Base-by-base conservation (phyloP, 2,888 invertebrate species). In the Cantharis nigra region DNA sequence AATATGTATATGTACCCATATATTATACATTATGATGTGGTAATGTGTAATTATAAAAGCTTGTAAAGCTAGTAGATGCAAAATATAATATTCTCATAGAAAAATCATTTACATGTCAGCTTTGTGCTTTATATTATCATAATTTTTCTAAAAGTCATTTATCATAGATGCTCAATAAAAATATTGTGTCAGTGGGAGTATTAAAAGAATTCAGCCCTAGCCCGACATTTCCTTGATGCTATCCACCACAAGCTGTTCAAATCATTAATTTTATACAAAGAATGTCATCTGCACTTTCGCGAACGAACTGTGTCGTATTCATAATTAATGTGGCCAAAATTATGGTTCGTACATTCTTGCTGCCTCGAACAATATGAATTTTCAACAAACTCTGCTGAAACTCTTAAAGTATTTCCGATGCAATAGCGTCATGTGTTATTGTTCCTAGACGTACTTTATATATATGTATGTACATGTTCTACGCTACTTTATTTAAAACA, bases 251-350 rank as follows among this genome's bases (percentile, higher is more conserved):
- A 78, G 79, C 80, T 75, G 81, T 77, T 81, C 79, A 82, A 86
- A 85, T 85, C 86, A 86, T 86, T 86, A 86, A 86, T 86, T 86
- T 85, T 82, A 82, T 82, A 84, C 85, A 85, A 86, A 86, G 85
- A 86, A 86, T 85, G 86, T 85, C 86, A 86, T 84, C 84, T 82
- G 84, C 86, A 86, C 85, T 85, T 86, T 85, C 83, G 84, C 81
- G 82, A 80, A 81, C 83, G 82, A 84, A 84, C 83, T 84, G 84
- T 86, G 85, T 85, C 85, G 84, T 84, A 85, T 85, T 82, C 84
- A 84, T 86, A 86, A 86, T 86, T 86, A 86, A 86, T 86, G 85
- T 84, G 83, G 83, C 83, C 83, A 79, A 84, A 85, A 85, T 86
- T 85, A 85, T 84, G 84, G 84, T 78, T 79, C 79, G 79, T 76